Evolutionary conservation across 2,113 vertebrate genomes (phyloP), one percentile per base, ranked within the genome.

Genomic region (Mobula birostris): DNA sequence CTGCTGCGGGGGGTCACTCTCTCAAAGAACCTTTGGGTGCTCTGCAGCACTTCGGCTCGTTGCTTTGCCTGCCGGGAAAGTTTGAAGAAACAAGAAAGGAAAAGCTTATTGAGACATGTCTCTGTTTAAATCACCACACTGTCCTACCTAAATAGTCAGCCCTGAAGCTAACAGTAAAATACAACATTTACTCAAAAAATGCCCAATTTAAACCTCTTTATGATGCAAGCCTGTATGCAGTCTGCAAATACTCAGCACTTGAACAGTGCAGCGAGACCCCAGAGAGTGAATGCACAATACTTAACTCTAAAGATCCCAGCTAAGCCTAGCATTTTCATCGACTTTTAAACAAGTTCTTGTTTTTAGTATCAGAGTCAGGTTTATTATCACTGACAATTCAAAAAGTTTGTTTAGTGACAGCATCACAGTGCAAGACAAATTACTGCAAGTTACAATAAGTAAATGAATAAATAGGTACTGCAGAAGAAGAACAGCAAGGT

Each of bases 1-100:
- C 14, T 68, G 94, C 70, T 87, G 94, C 48, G 56, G 11, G 77
- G 78, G 14, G 56, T 94, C 78, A 79, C 83, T 32, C 94, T 40
- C 48, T 61, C 58, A 61, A 94, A 94, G 82, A 94, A 94, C 66
- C 83, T 70, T 27, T 94, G 94, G 4, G 94, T 94, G 40, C 78
- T 83, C 83, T 94, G 94, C 15, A 94, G 94, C 78, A 94, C 94
- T 36, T 91, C 94, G 0, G 94, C 94, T 36, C 94, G 94, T 27
- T 94, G 94, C 66, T 94, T 94, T 66, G 94, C 94, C 94, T 94
- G 61, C 29, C 78, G 92, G 36, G 36, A 94, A 48, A 56, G 29
- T 74, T 74, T 19, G 72, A 74, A 74, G 21, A 27, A 11, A 72
- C 56, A 94, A 79, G 12, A 8, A 77, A 93, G 61, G 24, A 21